phyloP scores from a whole-genome alignment of 2,888 invertebrate species.

The Anthophora plumipes region DNA sequence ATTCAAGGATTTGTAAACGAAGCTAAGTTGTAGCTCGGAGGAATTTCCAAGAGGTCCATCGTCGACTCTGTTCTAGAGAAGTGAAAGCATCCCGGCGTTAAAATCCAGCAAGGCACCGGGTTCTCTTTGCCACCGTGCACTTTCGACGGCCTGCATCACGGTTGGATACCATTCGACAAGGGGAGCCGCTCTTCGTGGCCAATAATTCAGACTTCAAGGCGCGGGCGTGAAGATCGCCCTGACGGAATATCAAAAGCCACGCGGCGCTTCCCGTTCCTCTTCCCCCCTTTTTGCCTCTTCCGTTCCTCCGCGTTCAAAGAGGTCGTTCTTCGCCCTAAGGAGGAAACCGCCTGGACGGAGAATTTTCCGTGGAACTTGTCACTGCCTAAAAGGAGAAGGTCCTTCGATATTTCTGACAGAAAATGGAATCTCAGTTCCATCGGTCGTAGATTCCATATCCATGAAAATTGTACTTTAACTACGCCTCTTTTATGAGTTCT shows the following conservation, averaged over 20 bases:
- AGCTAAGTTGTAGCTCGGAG: slow-evolving; percentile 1
- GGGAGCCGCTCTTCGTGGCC: slow-evolving; percentile 68
- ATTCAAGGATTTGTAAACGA: not conserved
- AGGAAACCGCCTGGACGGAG: not conserved
- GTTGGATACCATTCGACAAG: slow-evolving; percentile 79
- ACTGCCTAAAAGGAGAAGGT: not conserved
- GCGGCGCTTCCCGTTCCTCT: slow-evolving; percentile 38
- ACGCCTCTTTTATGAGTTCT: too few species aligned
- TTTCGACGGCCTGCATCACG: slow-evolving; percentile 71
- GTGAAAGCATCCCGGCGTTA: slow-evolving; percentile 45
- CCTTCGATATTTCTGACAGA: too few species aligned
- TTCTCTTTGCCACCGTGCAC: slow-evolving; percentile 69
- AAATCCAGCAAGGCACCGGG: slow-evolving; percentile 47
- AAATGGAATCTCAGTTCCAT: too few species aligned
- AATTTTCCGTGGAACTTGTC: slow-evolving; percentile 16
- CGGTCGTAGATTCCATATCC: too few species aligned
- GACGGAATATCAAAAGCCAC: slow-evolving; percentile 72
- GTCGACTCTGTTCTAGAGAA: slow-evolving; percentile 23
- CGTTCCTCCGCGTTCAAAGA: slow-evolving; percentile 52
- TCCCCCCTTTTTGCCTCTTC: slow-evolving; percentile 8
- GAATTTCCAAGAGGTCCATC: slow-evolving; percentile 36
- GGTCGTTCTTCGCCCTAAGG: slow-evolving; percentile 44
- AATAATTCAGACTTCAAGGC: slow-evolving; percentile 79
- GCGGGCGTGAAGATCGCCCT: slow-evolving; percentile 70
- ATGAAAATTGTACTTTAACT: too few species aligned